phyloP scores from a whole-genome alignment of 2,888 invertebrate genomes.

The Ommatoiulus sabulosus region DNA sequence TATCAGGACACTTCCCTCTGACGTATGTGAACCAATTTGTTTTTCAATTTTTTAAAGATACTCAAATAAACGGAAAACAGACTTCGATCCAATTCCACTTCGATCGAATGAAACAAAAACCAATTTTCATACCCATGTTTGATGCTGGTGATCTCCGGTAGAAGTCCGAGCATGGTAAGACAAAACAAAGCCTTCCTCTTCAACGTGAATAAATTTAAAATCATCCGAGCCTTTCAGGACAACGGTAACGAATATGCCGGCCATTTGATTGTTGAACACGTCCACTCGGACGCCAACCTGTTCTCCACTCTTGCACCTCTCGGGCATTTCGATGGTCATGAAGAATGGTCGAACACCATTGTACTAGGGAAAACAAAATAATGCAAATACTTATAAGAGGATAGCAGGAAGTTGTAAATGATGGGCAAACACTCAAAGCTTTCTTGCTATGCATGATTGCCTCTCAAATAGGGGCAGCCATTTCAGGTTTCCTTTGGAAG shows the following conservation, averaged over 20 bases:
- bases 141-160: constrained; percentile 71
- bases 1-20: too few relatives aligned
- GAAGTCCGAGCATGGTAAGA: constrained; percentile 69
- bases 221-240: constrained; percentile 70
- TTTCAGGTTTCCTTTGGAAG: too few relatives aligned
- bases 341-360: constrained; percentile 70
- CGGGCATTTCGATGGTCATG: constrained; percentile 71
- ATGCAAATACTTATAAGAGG: not conserved
- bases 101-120: not conserved
- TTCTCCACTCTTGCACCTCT: constrained; percentile 70
- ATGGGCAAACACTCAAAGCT: not conserved
- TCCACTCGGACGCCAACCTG: constrained; percentile 69
- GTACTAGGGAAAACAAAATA: constrained; percentile 63
- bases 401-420: not conserved
- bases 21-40: too few relatives aligned
- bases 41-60: too few relatives aligned
- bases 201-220: constrained; percentile 71
- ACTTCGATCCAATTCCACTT: too few relatives aligned
- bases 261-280: constrained; percentile 68
- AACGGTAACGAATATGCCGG: constrained; percentile 67
- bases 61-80: too few relatives aligned
- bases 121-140: constrained; percentile 68
- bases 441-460: not conserved
- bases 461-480: not conserved
- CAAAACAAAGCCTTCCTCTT: constrained; percentile 69